Percentiles rank a stretch among this genome's conserved stretches.
phyloP scores from a whole-genome alignment of 1,140 invertebrate species.

The Steinernema feltiae region DNA sequence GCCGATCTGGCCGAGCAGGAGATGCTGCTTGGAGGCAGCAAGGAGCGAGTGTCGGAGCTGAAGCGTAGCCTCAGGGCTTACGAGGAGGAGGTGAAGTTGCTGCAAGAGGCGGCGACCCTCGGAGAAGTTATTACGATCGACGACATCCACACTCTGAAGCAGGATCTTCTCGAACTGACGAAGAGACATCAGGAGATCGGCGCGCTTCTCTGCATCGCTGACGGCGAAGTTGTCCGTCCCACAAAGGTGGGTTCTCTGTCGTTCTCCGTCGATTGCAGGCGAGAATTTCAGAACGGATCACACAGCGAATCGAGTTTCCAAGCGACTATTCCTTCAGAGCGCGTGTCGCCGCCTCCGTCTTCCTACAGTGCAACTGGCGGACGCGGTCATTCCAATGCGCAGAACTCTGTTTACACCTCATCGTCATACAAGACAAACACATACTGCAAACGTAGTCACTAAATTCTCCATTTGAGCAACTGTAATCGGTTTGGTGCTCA shows the following conservation, averaged over 20 bases:
- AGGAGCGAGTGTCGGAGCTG: not conserved
- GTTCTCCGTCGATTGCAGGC: not conserved
- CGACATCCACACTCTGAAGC: not conserved
- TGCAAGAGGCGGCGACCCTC: not conserved
- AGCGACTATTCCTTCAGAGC: too few relatives aligned
- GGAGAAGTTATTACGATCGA: not conserved
- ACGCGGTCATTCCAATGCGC: too few relatives aligned
- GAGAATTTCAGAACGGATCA: not conserved
- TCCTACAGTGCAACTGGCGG: too few relatives aligned
- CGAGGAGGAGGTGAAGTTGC: not conserved
- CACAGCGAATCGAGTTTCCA: not conserved
- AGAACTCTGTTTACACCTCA: too few relatives aligned
- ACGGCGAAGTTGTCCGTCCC: not conserved
- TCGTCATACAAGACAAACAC: too few relatives aligned
- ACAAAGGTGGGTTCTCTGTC: not conserved
- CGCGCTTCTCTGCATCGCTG: not conserved
- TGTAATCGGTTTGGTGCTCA: too few relatives aligned
- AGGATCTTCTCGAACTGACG: not conserved
- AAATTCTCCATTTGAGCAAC: too few relatives aligned
- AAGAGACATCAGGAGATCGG: not conserved
- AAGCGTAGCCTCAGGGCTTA: not conserved
- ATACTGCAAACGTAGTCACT: too few relatives aligned
- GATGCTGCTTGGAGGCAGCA: not conserved
- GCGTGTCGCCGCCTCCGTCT: too few relatives aligned
- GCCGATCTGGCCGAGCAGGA: conserved; percentile 22